A percentile compares a stretch with the other conserved stretches of the same genome.
Conservation (phyloP, 2,888 invertebrate species). For the Cloeon dipterum region DNA sequence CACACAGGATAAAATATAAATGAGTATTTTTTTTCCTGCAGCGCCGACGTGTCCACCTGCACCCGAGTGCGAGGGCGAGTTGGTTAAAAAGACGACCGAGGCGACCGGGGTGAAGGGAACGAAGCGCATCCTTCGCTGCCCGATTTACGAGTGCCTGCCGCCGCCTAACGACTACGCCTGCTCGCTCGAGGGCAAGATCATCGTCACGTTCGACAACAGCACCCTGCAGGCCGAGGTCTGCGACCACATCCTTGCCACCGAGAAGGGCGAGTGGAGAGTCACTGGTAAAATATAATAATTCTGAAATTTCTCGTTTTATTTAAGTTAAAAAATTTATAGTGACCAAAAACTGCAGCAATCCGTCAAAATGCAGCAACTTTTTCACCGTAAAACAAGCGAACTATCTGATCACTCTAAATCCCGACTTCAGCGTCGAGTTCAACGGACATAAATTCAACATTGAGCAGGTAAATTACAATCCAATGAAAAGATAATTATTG, state of each 20-base stretch:
- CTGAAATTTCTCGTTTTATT: background rate
- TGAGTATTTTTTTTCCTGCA: too few species aligned
- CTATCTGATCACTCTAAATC: conserved; percentile 30
- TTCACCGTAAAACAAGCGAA: too few species aligned
- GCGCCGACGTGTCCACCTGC: background rate
- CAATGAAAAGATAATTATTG: background rate
- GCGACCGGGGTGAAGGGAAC: too few species aligned
- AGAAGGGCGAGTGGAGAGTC: conserved; percentile 47
- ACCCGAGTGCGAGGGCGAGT: background rate
- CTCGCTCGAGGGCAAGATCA: conserved; percentile 47
- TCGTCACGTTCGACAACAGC: conserved; percentile 56
- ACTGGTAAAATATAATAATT: conserved; percentile 13
- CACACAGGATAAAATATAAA: too few species aligned
- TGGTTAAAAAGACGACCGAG: background rate
- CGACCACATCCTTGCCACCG: conserved; percentile 52
- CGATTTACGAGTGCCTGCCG: conserved; percentile 18
- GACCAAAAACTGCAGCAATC: background rate
- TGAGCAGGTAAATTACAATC: conserved; percentile 11
- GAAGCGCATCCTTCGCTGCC: too few species aligned
- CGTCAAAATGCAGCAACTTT: too few species aligned
- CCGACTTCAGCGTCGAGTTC: conserved; percentile 39
- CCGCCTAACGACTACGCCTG: conserved; percentile 39
- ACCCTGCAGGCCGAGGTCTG: conserved; percentile 63
- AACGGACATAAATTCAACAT: conserved; percentile 24
- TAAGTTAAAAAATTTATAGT: background rate